phyloP scores from a whole-genome alignment of 2,888 invertebrate species.

The Thelaira solivaga region DNA sequence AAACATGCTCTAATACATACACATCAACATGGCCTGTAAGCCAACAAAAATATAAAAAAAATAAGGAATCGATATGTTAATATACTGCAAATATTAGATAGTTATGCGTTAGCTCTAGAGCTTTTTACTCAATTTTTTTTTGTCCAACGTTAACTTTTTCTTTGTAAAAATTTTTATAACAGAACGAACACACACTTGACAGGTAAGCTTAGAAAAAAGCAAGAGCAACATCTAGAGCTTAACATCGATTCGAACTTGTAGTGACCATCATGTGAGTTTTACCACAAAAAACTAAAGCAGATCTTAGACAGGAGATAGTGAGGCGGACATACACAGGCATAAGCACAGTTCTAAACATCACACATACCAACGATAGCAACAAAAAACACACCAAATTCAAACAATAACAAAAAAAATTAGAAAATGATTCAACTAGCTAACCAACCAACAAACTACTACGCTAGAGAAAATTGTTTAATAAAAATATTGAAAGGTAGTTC shows the following conservation, averaged over 20 bases:
- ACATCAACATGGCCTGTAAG: neutral
- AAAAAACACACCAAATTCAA: conserved; percentile 9
- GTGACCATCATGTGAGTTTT: conserved; percentile 48
- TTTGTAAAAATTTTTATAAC: conserved; percentile 42
- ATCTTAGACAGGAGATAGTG: conserved; percentile 74
- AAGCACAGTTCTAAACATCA: conserved; percentile 49
- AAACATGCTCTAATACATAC: conserved; percentile 2
- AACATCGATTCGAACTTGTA: conserved; percentile 34
- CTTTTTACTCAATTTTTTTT: conserved; percentile 28
- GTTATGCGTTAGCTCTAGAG: conserved; percentile 60
- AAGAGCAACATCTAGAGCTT: conserved; percentile 28
- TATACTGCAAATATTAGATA: conserved; percentile 61
- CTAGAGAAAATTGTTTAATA: neutral
- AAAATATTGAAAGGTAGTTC: conserved; percentile 24
- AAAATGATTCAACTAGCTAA: conserved; percentile 42
- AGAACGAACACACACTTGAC: conserved; percentile 57
- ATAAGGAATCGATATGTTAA: conserved; percentile 60
- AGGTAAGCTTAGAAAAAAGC: conserved; percentile 57
- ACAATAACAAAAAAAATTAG: conserved; percentile 25
- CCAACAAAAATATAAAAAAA: conserved; percentile 16
- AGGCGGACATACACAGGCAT: conserved; percentile 58
- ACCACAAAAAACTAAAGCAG: conserved; percentile 61
- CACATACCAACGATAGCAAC: conserved; percentile 28
- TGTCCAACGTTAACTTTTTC: conserved; percentile 6
- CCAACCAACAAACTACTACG: conserved; percentile 36